Conservation (phyloP, 1,140 invertebrate genomes). For the Cryptotermes secundus region DNA sequence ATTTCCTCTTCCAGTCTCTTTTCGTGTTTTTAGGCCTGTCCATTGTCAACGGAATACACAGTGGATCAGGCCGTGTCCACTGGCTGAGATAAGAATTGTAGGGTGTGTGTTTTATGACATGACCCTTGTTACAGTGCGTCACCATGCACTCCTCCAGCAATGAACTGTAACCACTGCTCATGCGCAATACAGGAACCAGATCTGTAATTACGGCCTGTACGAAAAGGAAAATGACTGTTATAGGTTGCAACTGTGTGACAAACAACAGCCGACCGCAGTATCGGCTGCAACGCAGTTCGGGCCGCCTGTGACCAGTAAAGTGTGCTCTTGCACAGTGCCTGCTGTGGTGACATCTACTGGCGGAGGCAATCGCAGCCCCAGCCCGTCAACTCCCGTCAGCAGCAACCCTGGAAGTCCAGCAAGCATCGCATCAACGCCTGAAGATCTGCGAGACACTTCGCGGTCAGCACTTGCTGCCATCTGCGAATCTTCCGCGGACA, state of each 20-base stretch:
- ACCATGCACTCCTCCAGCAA: too few species aligned
- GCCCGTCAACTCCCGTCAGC: not conserved
- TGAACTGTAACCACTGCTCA: too few species aligned
- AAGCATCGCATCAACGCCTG: not conserved
- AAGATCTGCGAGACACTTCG: not conserved
- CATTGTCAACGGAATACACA: too few species aligned
- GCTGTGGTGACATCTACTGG: not conserved
- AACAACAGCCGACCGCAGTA: not conserved
- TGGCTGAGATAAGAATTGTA: too few species aligned
- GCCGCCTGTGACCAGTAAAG: not conserved
- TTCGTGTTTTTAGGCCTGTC: too few species aligned
- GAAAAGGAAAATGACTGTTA: too few species aligned
- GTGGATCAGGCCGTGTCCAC: too few species aligned
- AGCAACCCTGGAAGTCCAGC: not conserved
- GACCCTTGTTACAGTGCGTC: too few species aligned
- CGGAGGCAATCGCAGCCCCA: not conserved
- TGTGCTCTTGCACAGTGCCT: not conserved
- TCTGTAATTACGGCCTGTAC: too few species aligned
- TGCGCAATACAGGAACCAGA: too few species aligned
- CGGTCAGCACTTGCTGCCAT: not conserved
- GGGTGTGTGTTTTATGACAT: too few species aligned
- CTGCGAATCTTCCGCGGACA: not conserved
- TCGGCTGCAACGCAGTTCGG: not conserved
- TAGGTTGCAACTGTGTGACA: slow-evolving; percentile 3
- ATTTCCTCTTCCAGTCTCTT: too few species aligned